phyloP scores from a whole-genome alignment of 2,113 vertebrate genomes.

The Burhinus oedicnemus region DNA sequence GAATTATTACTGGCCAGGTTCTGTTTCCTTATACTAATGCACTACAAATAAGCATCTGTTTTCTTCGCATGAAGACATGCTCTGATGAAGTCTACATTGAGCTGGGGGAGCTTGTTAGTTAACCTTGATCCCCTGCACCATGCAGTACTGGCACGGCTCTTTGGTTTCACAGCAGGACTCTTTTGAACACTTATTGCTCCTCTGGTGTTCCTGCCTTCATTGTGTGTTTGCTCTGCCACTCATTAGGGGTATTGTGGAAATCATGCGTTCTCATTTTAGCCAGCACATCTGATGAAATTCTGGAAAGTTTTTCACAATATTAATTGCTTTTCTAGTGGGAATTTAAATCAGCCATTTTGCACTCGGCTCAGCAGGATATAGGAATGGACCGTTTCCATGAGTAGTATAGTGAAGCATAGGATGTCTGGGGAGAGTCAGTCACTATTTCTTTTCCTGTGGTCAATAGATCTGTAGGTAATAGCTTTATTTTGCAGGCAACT shows the following conservation, averaged over 20 bases:
- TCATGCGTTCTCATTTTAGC: background rate
- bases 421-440: background rate
- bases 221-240: background rate
- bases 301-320: background rate
- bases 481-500: background rate
- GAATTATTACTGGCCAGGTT: background rate
- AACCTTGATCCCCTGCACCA: background rate
- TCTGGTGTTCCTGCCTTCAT: background rate
- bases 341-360: constrained; percentile 11
- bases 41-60: background rate
- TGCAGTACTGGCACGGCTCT: background rate
- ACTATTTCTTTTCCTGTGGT: background rate
- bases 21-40: background rate
- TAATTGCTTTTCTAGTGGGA: constrained; percentile 9
- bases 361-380: background rate
- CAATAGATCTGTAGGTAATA: background rate
- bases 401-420: background rate
- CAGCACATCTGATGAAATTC: background rate
- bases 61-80: background rate
- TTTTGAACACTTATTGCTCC: background rate
- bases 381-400: background rate
- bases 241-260: background rate
- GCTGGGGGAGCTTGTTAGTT: background rate
- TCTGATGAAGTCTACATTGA: background rate
- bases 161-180: background rate